Conservation (phyloP, 2,113 vertebrate species). For the Cephalopterus ornatus region DNA sequence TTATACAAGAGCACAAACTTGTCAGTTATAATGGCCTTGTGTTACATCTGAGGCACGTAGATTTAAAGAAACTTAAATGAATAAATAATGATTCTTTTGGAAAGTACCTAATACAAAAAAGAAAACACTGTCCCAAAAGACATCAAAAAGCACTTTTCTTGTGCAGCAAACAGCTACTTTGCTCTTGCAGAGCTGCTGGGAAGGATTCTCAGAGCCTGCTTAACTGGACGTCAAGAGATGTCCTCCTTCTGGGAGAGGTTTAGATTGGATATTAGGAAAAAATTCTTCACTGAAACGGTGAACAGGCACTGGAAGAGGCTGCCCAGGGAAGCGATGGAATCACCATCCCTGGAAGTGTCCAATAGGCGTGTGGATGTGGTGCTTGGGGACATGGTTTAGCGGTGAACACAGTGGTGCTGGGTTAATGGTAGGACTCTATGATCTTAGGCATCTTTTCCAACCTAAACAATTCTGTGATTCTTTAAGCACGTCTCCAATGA, state of each 20-base stretch:
- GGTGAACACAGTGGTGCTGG: background rate
- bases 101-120: background rate
- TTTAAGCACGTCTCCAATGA: background rate
- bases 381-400: background rate
- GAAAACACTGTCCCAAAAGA: background rate
- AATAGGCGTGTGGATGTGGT: background rate
- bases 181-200: background rate
- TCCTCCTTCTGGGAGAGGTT: background rate
- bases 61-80: conserved; percentile 5
- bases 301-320: background rate
- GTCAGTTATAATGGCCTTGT: background rate
- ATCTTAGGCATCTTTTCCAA: background rate
- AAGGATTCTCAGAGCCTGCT: background rate
- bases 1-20: background rate
- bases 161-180: background rate
- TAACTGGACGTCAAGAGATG: background rate
- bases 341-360: background rate
- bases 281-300: background rate
- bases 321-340: background rate
- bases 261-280: background rate
- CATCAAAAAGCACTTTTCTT: background rate
- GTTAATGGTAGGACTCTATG: rapidly evolving
- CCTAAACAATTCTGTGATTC: background rate
- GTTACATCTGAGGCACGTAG: background rate
- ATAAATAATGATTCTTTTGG: background rate